These are phyloP conservation scores for Caradrina clavipalpis DNA, from an alignment of 2,888 invertebrate genomes.

Conservation along the genomic window DNA sequence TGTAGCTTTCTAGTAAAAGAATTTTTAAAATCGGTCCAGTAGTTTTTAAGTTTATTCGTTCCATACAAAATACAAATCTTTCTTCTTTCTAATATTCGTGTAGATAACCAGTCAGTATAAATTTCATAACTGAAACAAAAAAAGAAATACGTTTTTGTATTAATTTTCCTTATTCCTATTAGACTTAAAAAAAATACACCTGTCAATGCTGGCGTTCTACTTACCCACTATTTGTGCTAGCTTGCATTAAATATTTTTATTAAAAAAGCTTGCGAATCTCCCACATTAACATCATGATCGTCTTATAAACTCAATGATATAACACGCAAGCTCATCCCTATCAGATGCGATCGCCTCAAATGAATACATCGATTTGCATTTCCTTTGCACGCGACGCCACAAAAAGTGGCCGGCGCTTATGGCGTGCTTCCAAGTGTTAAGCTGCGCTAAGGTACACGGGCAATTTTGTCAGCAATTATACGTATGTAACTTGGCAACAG, in stretches of 20 bases:
- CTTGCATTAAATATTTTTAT: neutral
- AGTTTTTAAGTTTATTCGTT: too few relatives aligned
- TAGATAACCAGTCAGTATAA: neutral
- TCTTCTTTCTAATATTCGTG: too few relatives aligned
- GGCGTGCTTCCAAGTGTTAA: constrained; percentile 60
- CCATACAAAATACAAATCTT: too few relatives aligned
- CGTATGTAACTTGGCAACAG: neutral
- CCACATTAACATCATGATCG: neutral
- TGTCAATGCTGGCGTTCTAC: neutral
- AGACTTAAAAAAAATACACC: neutral
- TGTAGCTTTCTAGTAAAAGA: too few relatives aligned
- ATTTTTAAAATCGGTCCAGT: too few relatives aligned
- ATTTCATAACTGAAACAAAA: too few relatives aligned
- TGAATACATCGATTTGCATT: constrained; percentile 48
- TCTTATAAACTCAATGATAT: constrained; percentile 16
- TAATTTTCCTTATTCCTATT: neutral
- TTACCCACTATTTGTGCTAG: neutral
- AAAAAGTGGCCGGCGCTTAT: constrained; percentile 60
- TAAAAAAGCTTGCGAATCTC: constrained; percentile 5
- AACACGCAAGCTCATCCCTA: constrained; percentile 36
- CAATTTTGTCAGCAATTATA: neutral
- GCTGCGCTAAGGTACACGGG: constrained; percentile 1
- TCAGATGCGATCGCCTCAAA: constrained; percentile 37
- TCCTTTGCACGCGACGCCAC: constrained; percentile 56
- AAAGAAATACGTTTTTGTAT: neutral